Conservation (phyloP, 2,888 invertebrate genomes). For the Sarcophaga rosellei region DNA sequence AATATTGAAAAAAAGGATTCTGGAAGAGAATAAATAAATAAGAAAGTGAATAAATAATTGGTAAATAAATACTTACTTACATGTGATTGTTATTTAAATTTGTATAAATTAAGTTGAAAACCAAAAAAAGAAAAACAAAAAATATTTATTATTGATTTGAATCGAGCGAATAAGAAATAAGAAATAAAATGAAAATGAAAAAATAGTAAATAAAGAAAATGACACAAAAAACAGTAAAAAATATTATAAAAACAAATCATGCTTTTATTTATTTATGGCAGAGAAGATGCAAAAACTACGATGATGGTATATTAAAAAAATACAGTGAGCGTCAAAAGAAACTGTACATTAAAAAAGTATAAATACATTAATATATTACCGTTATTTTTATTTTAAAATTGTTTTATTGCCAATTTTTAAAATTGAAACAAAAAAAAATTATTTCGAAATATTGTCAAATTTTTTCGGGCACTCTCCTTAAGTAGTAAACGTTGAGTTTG, state of each 20-base stretch:
- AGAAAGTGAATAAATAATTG: constrained; percentile 46
- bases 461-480: too few relatives aligned
- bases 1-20: neutral
- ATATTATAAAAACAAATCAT: neutral
- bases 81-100: constrained; percentile 68
- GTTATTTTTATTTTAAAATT: too few relatives aligned
- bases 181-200: neutral
- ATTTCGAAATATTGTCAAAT: too few relatives aligned
- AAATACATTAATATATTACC: too few relatives aligned
- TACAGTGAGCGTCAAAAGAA: too few relatives aligned
- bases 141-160: constrained; percentile 63
- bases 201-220: constrained; percentile 55
- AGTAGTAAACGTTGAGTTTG: too few relatives aligned
- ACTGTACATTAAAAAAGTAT: too few relatives aligned
- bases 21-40: too few relatives aligned
- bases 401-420: too few relatives aligned
- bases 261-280: constrained; percentile 21
- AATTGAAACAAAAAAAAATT: too few relatives aligned
- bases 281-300: too few relatives aligned
- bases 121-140: constrained; percentile 31
- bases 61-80: constrained; percentile 56
- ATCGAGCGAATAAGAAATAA: neutral
- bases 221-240: constrained; percentile 17
- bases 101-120: constrained; percentile 64
- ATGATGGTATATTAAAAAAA: too few relatives aligned